A percentile compares a stretch with the other conserved stretches of the same genome.
Evolutionary conservation across 1,140 invertebrate genomes (phyloP).

Genomic region (Trigoniulus corallinus): DNA sequence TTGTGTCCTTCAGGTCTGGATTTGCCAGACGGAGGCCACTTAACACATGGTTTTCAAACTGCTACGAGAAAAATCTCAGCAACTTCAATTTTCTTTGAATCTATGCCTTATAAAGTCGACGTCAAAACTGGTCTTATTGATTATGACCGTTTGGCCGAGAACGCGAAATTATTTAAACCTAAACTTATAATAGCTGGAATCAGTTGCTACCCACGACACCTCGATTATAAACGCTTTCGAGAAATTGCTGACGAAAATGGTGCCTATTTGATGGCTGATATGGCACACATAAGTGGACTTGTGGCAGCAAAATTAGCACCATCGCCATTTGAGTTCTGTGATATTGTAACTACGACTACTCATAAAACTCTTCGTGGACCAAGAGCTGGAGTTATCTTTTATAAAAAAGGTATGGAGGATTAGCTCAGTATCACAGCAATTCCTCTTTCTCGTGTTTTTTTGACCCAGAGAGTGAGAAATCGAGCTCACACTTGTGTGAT

Average conservation of each 20-base stretch:
- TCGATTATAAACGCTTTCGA: conserved; percentile 77
- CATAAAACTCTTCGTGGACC: conserved; percentile 44
- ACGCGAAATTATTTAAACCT: conserved; percentile 75
- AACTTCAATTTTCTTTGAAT: conserved; percentile 95
- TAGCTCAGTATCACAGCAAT: too few species aligned
- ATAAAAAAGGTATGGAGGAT: conserved; percentile 29
- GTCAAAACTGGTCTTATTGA: conserved; percentile 77
- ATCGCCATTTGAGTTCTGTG: conserved; percentile 80
- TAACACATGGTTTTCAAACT: conserved; percentile 89
- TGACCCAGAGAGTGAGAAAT: too few species aligned
- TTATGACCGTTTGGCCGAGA: conserved; percentile 70
- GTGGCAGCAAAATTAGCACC: conserved; percentile 74
- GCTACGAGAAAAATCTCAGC: conserved; percentile 84
- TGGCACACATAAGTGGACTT: conserved; percentile 86
- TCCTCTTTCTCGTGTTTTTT: too few species aligned
- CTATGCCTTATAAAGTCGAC: conserved; percentile 91
- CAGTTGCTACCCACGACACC: conserved; percentile 55
- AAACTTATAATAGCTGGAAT: conserved; percentile 85
- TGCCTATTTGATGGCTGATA: conserved; percentile 81
- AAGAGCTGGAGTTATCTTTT: conserved; percentile 37
- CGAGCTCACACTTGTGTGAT: background rate
- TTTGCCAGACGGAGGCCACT: conserved; percentile 90
- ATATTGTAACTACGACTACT: conserved; percentile 70
- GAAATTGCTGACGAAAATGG: conserved; percentile 73
- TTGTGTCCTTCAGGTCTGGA: conserved; percentile 41